phyloP scores from a whole-genome alignment of 2,888 invertebrate species.

The Sarcophaga subvicina region DNA sequence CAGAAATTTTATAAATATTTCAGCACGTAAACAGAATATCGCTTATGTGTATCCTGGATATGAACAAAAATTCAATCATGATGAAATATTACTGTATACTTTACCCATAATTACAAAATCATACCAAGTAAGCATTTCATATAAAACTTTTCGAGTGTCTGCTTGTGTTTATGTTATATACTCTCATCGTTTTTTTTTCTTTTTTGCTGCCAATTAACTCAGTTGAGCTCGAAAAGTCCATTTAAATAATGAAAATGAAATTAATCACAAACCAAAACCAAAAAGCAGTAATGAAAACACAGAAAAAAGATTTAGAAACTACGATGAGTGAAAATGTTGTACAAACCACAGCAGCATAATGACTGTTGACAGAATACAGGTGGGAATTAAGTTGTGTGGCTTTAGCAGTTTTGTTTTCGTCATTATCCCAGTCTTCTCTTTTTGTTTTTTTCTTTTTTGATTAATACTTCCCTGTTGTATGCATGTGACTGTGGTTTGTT shows the following conservation, averaged over 20 bases:
- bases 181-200: neutral
- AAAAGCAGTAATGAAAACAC: neutral
- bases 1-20: no score
- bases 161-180: no score
- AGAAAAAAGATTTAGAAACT: neutral
- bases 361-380: neutral
- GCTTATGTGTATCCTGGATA: no score
- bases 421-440: no score
- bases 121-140: no score
- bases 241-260: neutral
- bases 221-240: neutral
- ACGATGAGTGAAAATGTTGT: neutral
- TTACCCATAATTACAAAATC: no score
- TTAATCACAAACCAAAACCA: neutral
- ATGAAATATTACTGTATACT: no score
- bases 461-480: neutral
- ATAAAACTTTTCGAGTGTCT: no score
- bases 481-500: neutral
- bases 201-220: neutral
- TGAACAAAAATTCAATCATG: no score
- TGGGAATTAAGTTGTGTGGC: neutral
- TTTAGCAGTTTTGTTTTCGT: neutral
- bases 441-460: no score
- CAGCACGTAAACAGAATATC: no score
- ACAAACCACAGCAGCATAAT: neutral